Percentiles rank a stretch among this genome's conserved stretches.
Conservation (phyloP, 2,113 vertebrate genomes). For the Heterochromis multidens region DNA sequence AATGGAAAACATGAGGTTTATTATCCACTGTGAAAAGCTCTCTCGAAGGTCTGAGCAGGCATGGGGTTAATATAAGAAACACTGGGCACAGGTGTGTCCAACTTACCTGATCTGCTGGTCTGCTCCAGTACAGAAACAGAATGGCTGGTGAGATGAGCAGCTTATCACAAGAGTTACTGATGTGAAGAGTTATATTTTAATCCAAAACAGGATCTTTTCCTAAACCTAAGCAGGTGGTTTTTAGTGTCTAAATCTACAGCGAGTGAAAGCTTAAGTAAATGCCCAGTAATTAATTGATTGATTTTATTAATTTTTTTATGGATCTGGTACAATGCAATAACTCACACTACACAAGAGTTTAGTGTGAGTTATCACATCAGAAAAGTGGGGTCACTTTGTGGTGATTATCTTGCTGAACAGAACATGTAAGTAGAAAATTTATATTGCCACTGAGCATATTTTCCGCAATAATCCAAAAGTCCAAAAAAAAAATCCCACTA, state of each 20-base stretch:
- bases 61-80: neutral
- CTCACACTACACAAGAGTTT: no score
- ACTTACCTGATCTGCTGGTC: no score
- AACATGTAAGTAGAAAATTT: no score
- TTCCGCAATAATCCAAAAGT: no score
- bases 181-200: neutral
- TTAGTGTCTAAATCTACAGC: accelerated
- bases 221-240: neutral
- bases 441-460: no score
- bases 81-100: neutral
- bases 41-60: neutral
- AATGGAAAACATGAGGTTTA: neutral
- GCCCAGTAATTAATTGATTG: no score
- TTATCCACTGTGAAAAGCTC: neutral
- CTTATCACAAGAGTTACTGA: neutral
- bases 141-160: neutral
- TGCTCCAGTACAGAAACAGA: no score
- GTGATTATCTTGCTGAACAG: no score
- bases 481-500: no score
- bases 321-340: no score
- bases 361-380: neutral
- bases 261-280: neutral
- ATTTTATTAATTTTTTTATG: no score
- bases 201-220: neutral
- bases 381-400: neutral